Conservation (phyloP, 1,140 invertebrate species). For the Hycleus phaleratus region DNA sequence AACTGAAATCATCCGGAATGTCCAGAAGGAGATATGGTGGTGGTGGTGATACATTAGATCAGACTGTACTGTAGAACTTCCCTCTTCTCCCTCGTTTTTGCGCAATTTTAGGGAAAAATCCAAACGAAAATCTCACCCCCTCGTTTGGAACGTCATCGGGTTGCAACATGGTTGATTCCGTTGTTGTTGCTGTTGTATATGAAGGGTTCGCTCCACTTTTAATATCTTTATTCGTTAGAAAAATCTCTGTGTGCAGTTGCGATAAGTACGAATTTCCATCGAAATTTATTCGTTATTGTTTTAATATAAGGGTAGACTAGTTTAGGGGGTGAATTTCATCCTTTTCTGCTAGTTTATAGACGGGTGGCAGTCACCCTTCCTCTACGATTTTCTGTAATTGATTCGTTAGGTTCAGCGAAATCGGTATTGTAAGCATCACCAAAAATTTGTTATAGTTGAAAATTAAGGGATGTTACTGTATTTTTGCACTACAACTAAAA, state of each 20-base stretch:
- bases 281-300: not conserved
- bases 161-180: constrained; percentile 5
- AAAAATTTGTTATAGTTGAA: no score
- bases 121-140: not conserved
- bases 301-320: not conserved
- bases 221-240: not conserved
- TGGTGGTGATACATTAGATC: constrained; percentile 22
- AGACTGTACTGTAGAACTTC: constrained; percentile 20
- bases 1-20: not conserved
- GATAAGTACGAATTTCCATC: not conserved
- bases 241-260: not conserved
- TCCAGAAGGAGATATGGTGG: not conserved
- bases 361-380: constrained; percentile 1
- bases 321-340: constrained; percentile 8
- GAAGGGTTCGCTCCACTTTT: not conserved
- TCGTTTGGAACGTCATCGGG: constrained; percentile 4
- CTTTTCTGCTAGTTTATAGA: not conserved
- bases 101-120: constrained; percentile 22
- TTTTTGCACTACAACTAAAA: no score
- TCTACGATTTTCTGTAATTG: constrained; percentile 11
- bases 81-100: constrained; percentile 23
- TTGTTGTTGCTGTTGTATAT: not conserved
- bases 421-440: no score
- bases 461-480: no score
- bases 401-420: constrained; percentile 6